phyloP scores from a whole-genome alignment of 2,797 vertebrate species.

The Tarsius wallacei region DNA sequence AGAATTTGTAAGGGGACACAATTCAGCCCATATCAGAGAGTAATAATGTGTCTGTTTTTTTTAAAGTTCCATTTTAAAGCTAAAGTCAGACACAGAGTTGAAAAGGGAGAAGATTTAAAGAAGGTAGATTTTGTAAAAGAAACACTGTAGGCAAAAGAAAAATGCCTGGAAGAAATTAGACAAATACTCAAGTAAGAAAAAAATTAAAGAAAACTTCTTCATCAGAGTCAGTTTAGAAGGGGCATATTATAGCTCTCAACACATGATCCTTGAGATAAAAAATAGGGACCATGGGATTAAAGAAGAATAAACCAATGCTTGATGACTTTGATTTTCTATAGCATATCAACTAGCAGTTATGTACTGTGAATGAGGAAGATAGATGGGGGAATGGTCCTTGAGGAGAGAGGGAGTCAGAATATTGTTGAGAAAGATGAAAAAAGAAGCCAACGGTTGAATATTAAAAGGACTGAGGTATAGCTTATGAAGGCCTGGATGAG shows the following conservation, averaged over 20 bases:
- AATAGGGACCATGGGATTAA: not conserved
- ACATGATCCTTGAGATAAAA: not conserved
- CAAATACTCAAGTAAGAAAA: not conserved
- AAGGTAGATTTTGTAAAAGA: too few relatives aligned
- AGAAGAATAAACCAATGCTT: not conserved
- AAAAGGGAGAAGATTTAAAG: not conserved
- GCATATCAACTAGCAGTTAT: not conserved
- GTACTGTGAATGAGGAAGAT: not conserved
- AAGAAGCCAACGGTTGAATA: not conserved
- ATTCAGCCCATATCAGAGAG: not conserved
- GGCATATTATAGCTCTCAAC: not conserved
- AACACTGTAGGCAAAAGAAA: not conserved
- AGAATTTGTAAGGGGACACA: not conserved
- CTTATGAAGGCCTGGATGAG: not conserved
- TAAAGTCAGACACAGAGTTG: not conserved
- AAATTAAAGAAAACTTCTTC: not conserved
- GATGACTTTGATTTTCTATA: not conserved
- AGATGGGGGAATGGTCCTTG: too few relatives aligned
- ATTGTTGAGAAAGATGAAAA: not conserved
- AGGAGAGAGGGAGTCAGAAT: not conserved
- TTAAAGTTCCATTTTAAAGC: not conserved
- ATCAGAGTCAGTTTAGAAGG: not conserved
- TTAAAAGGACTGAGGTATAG: too few relatives aligned
- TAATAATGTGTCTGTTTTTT: not conserved
- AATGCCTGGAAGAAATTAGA: not conserved